Conservation (phyloP, 1,140 invertebrate genomes). For the Psix sp. region DNA sequence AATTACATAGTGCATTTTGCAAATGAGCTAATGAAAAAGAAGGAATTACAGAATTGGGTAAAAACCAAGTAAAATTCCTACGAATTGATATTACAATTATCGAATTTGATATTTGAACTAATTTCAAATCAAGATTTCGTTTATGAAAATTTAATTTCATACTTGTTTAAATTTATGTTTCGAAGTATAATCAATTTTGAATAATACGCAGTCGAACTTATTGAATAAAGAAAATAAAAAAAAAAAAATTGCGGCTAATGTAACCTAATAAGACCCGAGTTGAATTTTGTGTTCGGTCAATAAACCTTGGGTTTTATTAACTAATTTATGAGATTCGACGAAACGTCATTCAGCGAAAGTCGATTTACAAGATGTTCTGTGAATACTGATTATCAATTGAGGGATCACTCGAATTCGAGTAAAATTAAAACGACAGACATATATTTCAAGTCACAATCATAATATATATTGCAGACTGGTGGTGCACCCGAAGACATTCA, state of each 20-base stretch:
- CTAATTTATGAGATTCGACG: conserved; percentile 59
- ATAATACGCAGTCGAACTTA: too few species aligned
- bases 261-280: conserved; percentile 35
- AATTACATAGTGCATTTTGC: too few species aligned
- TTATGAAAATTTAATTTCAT: not conserved
- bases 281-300: conserved; percentile 60
- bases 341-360: conserved; percentile 43
- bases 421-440: conserved; percentile 50
- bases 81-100: too few species aligned
- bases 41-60: too few species aligned
- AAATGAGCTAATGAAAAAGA: too few species aligned
- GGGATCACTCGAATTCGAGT: conserved; percentile 57
- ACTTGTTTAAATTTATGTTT: too few species aligned
- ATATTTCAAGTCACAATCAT: conserved; percentile 51
- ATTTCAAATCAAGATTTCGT: too few species aligned
- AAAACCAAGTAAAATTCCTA: too few species aligned
- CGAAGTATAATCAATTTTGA: too few species aligned
- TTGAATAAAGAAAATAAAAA: conserved; percentile 26
- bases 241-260: conserved; percentile 17
- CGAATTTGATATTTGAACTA: too few species aligned
- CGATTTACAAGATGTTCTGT: conserved; percentile 59
- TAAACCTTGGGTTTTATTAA: conserved; percentile 61
- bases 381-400: conserved; percentile 60
- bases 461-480: too few species aligned
- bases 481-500: too few species aligned